Percentiles rank a stretch among this genome's conserved stretches.
phyloP scores from a whole-genome alignment of 1,140 invertebrate species.

The Saxidomus purpurata region DNA sequence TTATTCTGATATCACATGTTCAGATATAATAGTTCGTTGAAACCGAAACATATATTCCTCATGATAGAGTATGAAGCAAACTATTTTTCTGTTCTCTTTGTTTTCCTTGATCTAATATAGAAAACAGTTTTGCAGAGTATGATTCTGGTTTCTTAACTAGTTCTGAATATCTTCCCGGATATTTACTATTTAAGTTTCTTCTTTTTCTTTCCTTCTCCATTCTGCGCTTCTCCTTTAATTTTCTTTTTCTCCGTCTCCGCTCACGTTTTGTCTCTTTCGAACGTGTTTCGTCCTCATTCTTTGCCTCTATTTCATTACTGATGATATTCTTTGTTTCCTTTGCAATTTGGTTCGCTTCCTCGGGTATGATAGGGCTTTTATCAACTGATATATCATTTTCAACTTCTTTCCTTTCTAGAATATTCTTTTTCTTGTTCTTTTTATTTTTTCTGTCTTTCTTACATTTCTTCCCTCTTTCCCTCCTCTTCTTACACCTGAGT shows the following conservation, averaged over 20 bases:
- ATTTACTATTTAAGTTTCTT: conserved; percentile 10
- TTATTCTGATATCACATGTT: neutral
- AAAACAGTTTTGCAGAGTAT: conserved; percentile 48
- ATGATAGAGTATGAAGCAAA: conserved; percentile 45
- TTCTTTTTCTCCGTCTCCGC: conserved; percentile 15
- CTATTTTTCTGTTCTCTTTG: conserved; percentile 15
- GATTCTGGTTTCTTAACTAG: neutral
- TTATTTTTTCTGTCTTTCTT: conserved; percentile 17
- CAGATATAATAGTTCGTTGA: neutral
- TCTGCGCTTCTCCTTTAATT: conserved; percentile 16
- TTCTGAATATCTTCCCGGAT: conserved; percentile 31
- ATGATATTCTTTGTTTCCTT: conserved; percentile 36
- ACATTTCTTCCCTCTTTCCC: conserved; percentile 40
- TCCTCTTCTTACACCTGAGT: conserved; percentile 20
- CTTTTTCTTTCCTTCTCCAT: conserved; percentile 34
- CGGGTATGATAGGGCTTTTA: neutral
- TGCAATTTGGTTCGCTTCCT: neutral
- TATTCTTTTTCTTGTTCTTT: conserved; percentile 26
- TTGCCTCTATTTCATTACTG: conserved; percentile 9
- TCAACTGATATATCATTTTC: neutral
- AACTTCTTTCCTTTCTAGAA: neutral
- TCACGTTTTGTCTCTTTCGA: conserved; percentile 34
- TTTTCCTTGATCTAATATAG: conserved; percentile 29
- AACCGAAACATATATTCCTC: neutral
- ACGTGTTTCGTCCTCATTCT: conserved; percentile 2